Percentiles rank a stretch among this genome's conserved stretches.
Conservation (phyloP, 2,113 vertebrate genomes). For the Bos javanicus region DNA sequence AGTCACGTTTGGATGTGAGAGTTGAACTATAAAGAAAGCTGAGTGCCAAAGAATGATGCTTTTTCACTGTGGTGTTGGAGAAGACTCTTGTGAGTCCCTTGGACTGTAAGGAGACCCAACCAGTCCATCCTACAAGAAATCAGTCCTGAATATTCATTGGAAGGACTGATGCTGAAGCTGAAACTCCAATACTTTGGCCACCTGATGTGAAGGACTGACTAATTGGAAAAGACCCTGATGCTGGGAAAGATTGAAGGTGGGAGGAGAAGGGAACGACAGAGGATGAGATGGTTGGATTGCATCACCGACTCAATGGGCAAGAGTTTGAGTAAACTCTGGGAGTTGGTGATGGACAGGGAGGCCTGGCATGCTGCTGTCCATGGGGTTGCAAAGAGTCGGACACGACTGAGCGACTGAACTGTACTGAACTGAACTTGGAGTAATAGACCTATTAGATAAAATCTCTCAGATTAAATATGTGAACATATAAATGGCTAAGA, state of each 20-base stretch:
- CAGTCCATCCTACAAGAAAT: neutral
- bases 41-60: neutral
- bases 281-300: neutral
- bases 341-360: neutral
- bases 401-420: neutral
- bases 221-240: neutral
- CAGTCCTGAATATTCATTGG: neutral
- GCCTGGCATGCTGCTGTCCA: neutral
- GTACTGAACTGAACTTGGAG: neutral
- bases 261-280: neutral
- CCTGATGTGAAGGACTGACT: neutral
- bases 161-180: neutral
- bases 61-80: neutral
- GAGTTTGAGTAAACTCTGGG: neutral
- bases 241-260: neutral
- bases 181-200: neutral
- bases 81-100: neutral
- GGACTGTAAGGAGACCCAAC: neutral
- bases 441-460: neutral
- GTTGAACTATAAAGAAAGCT: neutral
- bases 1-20: neutral
- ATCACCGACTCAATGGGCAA: neutral
- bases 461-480: neutral
- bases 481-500: neutral
- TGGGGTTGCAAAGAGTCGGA: rapidly evolving